Conservation (phyloP, 1,140 invertebrate species). For the Mizuhopecten yessoensis region DNA sequence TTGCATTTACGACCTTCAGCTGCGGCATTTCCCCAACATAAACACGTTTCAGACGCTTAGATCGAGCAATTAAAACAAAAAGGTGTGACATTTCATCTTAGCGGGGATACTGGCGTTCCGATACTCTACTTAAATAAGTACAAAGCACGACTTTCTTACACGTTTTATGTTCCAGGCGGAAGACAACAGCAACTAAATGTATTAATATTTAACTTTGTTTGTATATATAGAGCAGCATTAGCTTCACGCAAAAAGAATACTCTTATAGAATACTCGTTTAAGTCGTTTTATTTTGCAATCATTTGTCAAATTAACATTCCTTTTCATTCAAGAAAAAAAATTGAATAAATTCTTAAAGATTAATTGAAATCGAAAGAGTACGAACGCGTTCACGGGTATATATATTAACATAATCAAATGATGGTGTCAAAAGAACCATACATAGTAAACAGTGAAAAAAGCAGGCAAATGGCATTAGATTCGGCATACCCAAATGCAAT, state of each 20-base stretch:
- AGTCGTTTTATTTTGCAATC: neutral
- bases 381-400: no score
- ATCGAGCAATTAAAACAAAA: constrained; percentile 17
- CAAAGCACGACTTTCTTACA: neutral
- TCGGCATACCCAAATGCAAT: no score
- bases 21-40: neutral
- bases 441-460: no score
- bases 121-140: neutral
- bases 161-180: neutral
- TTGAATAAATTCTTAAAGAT: no score
- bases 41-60: neutral
- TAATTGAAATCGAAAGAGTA: neutral
- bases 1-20: neutral
- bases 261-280: neutral
- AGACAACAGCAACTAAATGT: neutral
- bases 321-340: neutral
- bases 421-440: no score
- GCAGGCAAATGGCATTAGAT: no score
- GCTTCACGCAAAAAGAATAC: neutral
- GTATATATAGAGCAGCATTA: neutral
- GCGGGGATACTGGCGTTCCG: neutral
- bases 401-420: no score
- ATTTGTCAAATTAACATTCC: neutral
- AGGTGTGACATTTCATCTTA: constrained; percentile 38
- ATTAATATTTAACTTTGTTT: neutral